Base-by-base conservation (phyloP, 2,888 invertebrate genomes). In the Alloscopus bannaensis region DNA sequence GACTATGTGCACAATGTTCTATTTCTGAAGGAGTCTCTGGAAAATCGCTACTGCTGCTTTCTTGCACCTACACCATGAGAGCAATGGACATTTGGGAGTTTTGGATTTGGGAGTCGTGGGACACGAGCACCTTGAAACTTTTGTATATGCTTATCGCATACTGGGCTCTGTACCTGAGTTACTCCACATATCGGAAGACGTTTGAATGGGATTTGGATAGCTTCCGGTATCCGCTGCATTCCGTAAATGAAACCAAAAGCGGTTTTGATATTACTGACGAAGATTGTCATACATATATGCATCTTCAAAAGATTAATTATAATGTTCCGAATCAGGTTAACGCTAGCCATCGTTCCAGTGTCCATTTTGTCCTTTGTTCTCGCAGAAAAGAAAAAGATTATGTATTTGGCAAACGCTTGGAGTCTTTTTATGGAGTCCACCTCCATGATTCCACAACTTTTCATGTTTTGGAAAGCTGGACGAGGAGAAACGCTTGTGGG, bases 161-260 rank as follows among this genome's bases (percentile, higher is more conserved):
- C 20, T 2, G 18, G 50, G 20, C 20, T 1, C 22, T 50, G 3
- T 50, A 50, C 20, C 22, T 50, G n/a, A 20, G 20, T 2, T 50
- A 50, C 20, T 50, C 50, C 16, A n/a, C 11, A 11, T 11, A 50
- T 20, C 50, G 50, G 20, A 50, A 18, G 11, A 50, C 50, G 2
- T 13, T 50, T 50, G 50, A 50, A 18, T 50, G 50, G 50, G 50
- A 50, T 20, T 50, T 50, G 50, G 50, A 50, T 18, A 50, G 20
- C 3, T 50, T 50, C 50, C 16, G 50, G 50, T 50, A 2, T 6
- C n/a, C n/a, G n/a, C n/a, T n/a, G n/a, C n/a, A n/a, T n/a, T n/a
- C n/a, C n/a, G n/a, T n/a, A n/a, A n/a, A n/a, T n/a, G n/a, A n/a
- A n/a, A n/a, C n/a, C 36, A 36, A 36, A 6, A 8, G 36, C 6